Percentiles rank a stretch among this genome's conserved stretches.
Evolutionary conservation across 2,888 invertebrate species (phyloP).

Genomic region (Heliothis peltigera): DNA sequence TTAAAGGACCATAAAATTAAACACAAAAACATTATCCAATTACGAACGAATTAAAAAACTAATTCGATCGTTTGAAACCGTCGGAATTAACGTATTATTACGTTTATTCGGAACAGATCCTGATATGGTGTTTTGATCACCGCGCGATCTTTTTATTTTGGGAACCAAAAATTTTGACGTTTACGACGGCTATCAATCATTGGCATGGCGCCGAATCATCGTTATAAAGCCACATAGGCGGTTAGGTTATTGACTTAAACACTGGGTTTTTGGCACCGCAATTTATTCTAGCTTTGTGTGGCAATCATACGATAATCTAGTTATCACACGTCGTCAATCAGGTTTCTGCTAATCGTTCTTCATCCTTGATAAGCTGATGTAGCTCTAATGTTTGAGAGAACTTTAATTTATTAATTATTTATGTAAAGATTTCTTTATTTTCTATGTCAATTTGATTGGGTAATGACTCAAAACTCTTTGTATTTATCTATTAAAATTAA

Average conservation of each 20-base stretch:
- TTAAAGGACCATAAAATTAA: constrained; percentile 47
- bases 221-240: constrained; percentile 70
- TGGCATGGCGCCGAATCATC: constrained; percentile 76
- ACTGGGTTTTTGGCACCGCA: constrained; percentile 61
- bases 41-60: constrained; percentile 57
- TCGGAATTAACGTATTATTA: constrained; percentile 65
- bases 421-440: background rate
- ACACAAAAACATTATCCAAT: constrained; percentile 39
- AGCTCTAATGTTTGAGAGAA: background rate
- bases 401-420: background rate
- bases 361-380: constrained; percentile 4
- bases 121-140: constrained; percentile 71
- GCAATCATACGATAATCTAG: constrained; percentile 47
- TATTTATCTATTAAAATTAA: no score
- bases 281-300: constrained; percentile 54
- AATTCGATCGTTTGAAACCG: constrained; percentile 63
- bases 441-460: no score
- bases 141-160: constrained; percentile 71
- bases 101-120: constrained; percentile 68
- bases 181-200: constrained; percentile 80
- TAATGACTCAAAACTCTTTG: no score
- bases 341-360: constrained; percentile 18
- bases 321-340: constrained; percentile 59
- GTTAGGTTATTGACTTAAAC: constrained; percentile 71
- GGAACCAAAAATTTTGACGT: constrained; percentile 73